phyloP scores from a whole-genome alignment of 2,797 vertebrate genomes.

The Labeo calbasu region DNA sequence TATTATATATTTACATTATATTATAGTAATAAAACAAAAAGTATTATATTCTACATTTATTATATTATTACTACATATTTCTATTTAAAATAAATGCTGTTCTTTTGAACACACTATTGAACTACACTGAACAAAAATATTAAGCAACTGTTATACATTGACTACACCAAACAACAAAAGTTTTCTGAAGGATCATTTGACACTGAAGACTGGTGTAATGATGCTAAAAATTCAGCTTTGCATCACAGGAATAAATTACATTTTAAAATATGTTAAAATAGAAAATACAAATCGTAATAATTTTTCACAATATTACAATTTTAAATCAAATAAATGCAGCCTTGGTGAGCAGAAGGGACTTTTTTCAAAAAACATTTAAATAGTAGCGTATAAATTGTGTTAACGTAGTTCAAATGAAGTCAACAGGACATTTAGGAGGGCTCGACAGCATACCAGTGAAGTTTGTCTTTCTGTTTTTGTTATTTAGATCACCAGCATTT shows the following conservation, averaged over 20 bases:
- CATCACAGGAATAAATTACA: background rate
- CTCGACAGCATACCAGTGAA: background rate
- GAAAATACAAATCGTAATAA: background rate
- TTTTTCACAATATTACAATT: background rate
- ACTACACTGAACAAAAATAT: background rate
- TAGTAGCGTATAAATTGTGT: background rate
- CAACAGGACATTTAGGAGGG: background rate
- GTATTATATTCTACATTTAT: background rate
- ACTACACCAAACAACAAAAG: background rate
- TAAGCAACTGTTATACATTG: background rate
- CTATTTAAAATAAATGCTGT: background rate
- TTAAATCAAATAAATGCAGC: background rate
- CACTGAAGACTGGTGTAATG: conserved; percentile 3
- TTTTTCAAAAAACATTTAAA: background rate
- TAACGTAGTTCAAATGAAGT: background rate
- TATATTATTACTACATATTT: background rate
- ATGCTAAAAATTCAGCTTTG: background rate
- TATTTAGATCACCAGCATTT: background rate
- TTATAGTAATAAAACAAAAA: too few relatives aligned
- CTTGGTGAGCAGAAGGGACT: background rate
- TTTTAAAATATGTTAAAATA: background rate
- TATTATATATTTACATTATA: background rate
- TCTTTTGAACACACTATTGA: background rate
- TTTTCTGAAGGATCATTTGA: background rate
- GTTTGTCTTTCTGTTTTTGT: background rate